phyloP scores from a whole-genome alignment of 2,888 invertebrate genomes.

The Xanthia togata region DNA sequence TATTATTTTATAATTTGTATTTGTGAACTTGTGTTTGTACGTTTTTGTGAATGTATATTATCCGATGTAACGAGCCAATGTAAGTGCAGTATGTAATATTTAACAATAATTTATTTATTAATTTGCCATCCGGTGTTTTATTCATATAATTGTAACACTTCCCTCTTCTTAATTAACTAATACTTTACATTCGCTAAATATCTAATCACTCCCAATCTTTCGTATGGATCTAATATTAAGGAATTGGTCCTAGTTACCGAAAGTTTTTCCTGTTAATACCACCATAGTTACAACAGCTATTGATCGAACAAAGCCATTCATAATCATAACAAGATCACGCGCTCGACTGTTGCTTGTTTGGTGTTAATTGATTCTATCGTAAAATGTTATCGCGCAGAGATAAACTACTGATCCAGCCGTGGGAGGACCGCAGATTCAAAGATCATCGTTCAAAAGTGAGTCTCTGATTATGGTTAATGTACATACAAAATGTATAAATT shows the following conservation, averaged over 20 bases:
- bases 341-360: constrained; percentile 50
- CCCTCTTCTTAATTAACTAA: not conserved
- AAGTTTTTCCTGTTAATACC: not conserved
- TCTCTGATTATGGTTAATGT: constrained; percentile 35
- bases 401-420: constrained; percentile 93
- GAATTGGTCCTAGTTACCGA: constrained; percentile 24
- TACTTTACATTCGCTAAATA: not conserved
- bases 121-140: constrained; percentile 84
- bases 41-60: constrained; percentile 85
- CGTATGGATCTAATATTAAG: constrained; percentile 8
- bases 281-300: constrained; percentile 45
- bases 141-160: constrained; percentile 39
- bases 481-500: constrained; percentile 8
- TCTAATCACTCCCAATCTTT: not conserved
- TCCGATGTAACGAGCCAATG: constrained; percentile 87
- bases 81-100: constrained; percentile 90
- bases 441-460: constrained; percentile 93
- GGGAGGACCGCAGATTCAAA: constrained; percentile 92
- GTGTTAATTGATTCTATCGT: constrained; percentile 39
- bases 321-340: constrained; percentile 54
- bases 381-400: constrained; percentile 93
- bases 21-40: constrained; percentile 85
- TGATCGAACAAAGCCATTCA: constrained; percentile 38
- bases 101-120: constrained; percentile 91
- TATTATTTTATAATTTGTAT: constrained; percentile 82